phyloP scores from a whole-genome alignment of 2,888 invertebrate species.

The Notocelia uddmanniana region DNA sequence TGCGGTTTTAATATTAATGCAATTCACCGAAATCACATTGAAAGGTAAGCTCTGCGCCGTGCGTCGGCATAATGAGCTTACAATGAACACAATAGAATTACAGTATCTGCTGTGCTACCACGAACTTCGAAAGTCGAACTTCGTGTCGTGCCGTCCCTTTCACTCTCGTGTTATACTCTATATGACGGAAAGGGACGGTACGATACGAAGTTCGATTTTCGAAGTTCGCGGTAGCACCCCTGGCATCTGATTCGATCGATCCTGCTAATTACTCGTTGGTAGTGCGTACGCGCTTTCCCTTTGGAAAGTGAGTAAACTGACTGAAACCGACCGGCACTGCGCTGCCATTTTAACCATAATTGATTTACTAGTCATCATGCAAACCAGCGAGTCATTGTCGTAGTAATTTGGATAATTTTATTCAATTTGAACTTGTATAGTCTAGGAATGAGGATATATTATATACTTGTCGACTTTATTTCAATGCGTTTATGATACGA shows the following conservation, averaged over 20 bases:
- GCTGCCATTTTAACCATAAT: slow-evolving; percentile 26
- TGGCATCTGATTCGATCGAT: slow-evolving; percentile 59
- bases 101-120: too few species aligned
- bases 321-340: slow-evolving; percentile 53
- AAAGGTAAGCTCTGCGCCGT: slow-evolving; percentile 43
- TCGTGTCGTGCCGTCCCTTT: too few species aligned
- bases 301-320: slow-evolving; percentile 80
- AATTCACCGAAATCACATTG: slow-evolving; percentile 8
- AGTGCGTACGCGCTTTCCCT: slow-evolving; percentile 77
- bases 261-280: slow-evolving; percentile 69
- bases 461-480: too few species aligned
- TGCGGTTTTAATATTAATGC: slow-evolving; percentile 7
- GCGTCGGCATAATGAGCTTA: slow-evolving; percentile 48
- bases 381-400: slow-evolving; percentile 19
- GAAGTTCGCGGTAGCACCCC: too few species aligned
- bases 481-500: too few species aligned
- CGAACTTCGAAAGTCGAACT: too few species aligned
- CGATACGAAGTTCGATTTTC: too few species aligned
- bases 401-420: slow-evolving; percentile 1
- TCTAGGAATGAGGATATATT: too few species aligned
- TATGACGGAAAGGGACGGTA: too few species aligned
- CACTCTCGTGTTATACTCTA: too few species aligned
- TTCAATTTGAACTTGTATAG: background rate
- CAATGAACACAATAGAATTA: slow-evolving; percentile 50
- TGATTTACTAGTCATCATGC: slow-evolving; percentile 37